Base-by-base conservation (phyloP, 2,113 vertebrate genomes). In the Casuarius casuarius region DNA sequence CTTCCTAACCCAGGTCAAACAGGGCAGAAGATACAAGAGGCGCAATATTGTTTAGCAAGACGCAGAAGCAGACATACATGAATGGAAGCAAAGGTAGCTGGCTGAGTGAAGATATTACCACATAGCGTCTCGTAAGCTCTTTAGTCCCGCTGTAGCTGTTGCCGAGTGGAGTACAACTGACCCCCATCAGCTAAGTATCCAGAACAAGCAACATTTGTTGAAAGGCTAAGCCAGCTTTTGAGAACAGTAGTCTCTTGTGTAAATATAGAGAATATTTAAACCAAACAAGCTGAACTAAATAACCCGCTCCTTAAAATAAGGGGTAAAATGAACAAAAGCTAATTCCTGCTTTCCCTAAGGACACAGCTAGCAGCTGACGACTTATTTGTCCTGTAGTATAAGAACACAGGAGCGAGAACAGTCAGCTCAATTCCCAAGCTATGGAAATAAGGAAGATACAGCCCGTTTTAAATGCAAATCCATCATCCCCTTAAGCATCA, bases 191-290 rank as follows among this genome's bases (percentile, higher is more conserved):
- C 66, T 76, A 73, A 95, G 54, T 38, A 73, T 2, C 44, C 79
- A 90, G 75, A 95, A 96, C 93, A 96, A 94, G 63, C 35, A 63
- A 20, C 46, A 21, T 46, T 96, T 96, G 90, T 96, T 93, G 38
- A 77, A 96, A 93, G 1, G 18, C 82, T 86, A 97, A 96, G 86
- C 72, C 90, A 92, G 88, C 90, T 93, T 95, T 93, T 74, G 76
- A 93, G 87, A 96, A 95, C 94, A 96, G 56, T 92, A 52, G 68
- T 83, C 71, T 72, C 73, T 72, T 93, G 92, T 96, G 68, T 62
- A 66, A 6, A 15, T 63, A 88, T 66, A 52, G 63, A 56, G 75
- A 85, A 16, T 59, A 95, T 68, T 93, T 46, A 63, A 70, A 90
- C 23, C 66, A 63, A 95, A 77, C 33, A 80, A 86, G 75, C 76